phyloP scores from a whole-genome alignment of 2,113 vertebrate genomes.

The Nibea albiflora region DNA sequence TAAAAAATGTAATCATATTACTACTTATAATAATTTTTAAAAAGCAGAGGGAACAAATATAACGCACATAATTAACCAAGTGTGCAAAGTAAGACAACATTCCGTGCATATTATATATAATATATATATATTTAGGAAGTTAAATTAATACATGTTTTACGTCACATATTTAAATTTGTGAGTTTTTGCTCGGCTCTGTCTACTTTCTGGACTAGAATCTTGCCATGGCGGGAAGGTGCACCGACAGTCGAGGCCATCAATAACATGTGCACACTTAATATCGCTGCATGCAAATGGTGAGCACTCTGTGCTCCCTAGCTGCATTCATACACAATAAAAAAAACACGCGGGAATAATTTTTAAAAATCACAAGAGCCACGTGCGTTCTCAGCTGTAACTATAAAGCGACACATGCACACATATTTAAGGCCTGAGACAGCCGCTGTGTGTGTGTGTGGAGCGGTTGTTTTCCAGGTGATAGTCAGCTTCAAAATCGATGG shows the following conservation, averaged over 20 bases:
- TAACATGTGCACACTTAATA: conserved; percentile 18
- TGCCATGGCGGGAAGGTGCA: conserved; percentile 54
- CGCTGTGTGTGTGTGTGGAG: background rate
- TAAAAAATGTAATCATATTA: background rate
- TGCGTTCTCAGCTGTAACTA: background rate
- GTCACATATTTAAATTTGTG: no score
- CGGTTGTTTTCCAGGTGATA: conserved; percentile 73
- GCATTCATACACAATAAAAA: background rate
- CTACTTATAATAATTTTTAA: background rate
- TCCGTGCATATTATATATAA: no score
- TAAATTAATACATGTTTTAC: background rate
- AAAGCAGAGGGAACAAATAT: background rate
- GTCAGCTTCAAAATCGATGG: conserved; percentile 54
- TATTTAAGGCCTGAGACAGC: conserved; percentile 1
- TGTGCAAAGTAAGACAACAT: no score
- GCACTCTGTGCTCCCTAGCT: rapidly evolving
- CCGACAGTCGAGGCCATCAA: background rate
- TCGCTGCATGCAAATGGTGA: background rate
- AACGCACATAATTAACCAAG: no score
- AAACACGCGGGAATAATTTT: background rate
- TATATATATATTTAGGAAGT: background rate
- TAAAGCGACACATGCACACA: background rate
- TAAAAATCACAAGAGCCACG: rapidly evolving
- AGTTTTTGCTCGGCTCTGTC: conserved; percentile 8
- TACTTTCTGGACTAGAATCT: conserved; percentile 55